Conservation (phyloP, 2,797 vertebrate species). For the Melanotaenia maccullochi region DNA sequence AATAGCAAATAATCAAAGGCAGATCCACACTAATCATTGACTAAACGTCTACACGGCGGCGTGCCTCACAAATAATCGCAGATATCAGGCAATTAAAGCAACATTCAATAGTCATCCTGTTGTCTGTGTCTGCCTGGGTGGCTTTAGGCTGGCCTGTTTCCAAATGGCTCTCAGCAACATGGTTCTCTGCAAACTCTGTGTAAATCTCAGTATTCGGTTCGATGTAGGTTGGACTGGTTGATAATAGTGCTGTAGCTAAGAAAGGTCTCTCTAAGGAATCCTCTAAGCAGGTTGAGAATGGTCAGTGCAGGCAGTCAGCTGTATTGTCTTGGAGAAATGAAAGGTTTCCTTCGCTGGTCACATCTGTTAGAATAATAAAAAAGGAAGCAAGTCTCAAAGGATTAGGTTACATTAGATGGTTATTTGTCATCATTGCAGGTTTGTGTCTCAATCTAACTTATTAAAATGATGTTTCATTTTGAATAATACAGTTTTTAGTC, state of each 20-base stretch:
- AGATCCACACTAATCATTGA: slow-evolving; percentile 15
- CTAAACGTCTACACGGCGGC: slow-evolving; percentile 27
- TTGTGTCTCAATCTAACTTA: not conserved
- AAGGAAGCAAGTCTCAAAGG: slow-evolving; percentile 46
- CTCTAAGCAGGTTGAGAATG: slow-evolving; percentile 42
- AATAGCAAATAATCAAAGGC: not conserved
- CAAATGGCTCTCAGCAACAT: slow-evolving; percentile 46
- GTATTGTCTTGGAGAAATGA: slow-evolving; percentile 14
- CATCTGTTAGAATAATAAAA: slow-evolving; percentile 43
- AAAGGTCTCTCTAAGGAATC: slow-evolving; percentile 42
- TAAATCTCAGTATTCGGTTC: slow-evolving; percentile 5
- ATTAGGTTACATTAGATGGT: slow-evolving; percentile 36
- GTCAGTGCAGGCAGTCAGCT: slow-evolving; percentile 29
- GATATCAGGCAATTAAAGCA: slow-evolving; percentile 35
- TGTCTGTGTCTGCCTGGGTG: slow-evolving; percentile 44
- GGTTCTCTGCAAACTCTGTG: slow-evolving; percentile 38
- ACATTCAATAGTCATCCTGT: slow-evolving; percentile 31
- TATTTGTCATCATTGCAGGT: slow-evolving; percentile 44
- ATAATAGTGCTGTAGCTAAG: slow-evolving; percentile 48
- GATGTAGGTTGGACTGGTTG: slow-evolving; percentile 37
- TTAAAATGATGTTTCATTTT: not conserved
- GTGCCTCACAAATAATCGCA: slow-evolving; percentile 35
- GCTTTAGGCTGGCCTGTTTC: slow-evolving; percentile 33
- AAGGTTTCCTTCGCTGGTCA: slow-evolving; percentile 43
- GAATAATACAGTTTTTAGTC: not conserved